Evolutionary conservation across 35 echinoderm and acorn worm genomes (phyloP).

Genomic region (Strongylocentrotus purpuratus): DNA sequence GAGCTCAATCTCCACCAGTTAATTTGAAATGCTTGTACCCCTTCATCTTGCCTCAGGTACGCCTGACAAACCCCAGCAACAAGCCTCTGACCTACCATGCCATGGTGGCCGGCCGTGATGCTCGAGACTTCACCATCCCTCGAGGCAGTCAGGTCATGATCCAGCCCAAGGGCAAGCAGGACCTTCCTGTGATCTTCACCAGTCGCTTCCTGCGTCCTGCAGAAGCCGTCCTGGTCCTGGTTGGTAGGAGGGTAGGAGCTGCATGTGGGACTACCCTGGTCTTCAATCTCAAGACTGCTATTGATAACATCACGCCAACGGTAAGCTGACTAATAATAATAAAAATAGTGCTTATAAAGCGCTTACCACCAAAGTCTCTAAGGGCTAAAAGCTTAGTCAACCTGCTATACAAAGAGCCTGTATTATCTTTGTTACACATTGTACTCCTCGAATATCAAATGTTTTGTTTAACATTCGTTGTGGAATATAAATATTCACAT

Average conservation of each 20-base stretch:
- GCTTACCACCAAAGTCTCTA: too few relatives aligned
- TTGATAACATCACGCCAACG: constrained; percentile 88
- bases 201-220: constrained; percentile 92
- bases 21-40: neutral
- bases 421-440: neutral
- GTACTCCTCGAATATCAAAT: too few relatives aligned
- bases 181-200: constrained; percentile 85
- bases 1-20: too few relatives aligned
- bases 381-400: too few relatives aligned
- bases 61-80: constrained; percentile 93
- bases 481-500: too few relatives aligned
- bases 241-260: constrained; percentile 88
- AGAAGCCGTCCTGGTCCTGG: constrained; percentile 86
- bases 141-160: constrained; percentile 73
- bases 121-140: constrained; percentile 82
- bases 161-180: constrained; percentile 73
- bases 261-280: constrained; percentile 88
- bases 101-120: constrained; percentile 89
- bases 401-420: neutral
- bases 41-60: constrained; percentile 55
- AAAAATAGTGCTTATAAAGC: too few relatives aligned
- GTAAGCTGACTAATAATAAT: too few relatives aligned
- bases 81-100: constrained; percentile 93
- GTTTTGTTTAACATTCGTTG: too few relatives aligned
- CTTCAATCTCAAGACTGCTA: constrained; percentile 90